phyloP scores from a whole-genome alignment of 2,888 invertebrate species.

The Agrochola lota region DNA sequence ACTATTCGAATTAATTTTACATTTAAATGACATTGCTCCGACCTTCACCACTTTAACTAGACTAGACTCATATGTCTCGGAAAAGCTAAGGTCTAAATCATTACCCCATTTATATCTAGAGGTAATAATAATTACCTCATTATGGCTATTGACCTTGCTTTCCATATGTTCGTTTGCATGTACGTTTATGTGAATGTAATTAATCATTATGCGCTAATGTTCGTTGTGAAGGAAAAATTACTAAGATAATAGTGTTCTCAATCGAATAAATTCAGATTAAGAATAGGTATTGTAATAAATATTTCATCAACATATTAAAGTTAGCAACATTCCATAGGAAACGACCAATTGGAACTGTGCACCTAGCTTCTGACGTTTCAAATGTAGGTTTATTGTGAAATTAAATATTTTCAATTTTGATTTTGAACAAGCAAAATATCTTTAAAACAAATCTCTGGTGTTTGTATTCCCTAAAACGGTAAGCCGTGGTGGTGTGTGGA shows the following conservation, averaged over 20 bases:
- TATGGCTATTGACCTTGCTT: conserved; percentile 66
- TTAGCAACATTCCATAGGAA: too few species aligned
- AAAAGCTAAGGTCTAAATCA: conserved; percentile 64
- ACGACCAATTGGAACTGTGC: too few species aligned
- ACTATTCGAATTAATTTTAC: conserved; percentile 29
- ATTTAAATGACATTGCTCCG: conserved; percentile 10
- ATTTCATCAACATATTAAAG: not conserved
- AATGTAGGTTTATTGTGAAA: too few species aligned
- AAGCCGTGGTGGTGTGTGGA: not conserved
- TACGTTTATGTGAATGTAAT: conserved; percentile 36
- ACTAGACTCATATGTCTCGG: conserved; percentile 45
- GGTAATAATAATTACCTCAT: conserved; percentile 60
- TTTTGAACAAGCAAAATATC: too few species aligned
- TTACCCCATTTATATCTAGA: conserved; percentile 55
- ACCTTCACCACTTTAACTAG: conserved; percentile 43
- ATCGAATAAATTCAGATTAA: not conserved
- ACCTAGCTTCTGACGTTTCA: too few species aligned
- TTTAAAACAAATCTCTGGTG: too few species aligned
- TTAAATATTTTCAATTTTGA: too few species aligned
- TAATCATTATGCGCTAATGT: conserved; percentile 34
- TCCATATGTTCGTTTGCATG: conserved; percentile 51
- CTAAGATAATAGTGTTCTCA: not conserved
- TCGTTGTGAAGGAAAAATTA: conserved; percentile 12
- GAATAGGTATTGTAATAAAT: not conserved
- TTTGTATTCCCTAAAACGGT: too few species aligned